Percentiles rank a stretch among this genome's conserved stretches.
Evolutionary conservation across 2,113 vertebrate species (phyloP).

Genomic region (Salminus brasiliensis): DNA sequence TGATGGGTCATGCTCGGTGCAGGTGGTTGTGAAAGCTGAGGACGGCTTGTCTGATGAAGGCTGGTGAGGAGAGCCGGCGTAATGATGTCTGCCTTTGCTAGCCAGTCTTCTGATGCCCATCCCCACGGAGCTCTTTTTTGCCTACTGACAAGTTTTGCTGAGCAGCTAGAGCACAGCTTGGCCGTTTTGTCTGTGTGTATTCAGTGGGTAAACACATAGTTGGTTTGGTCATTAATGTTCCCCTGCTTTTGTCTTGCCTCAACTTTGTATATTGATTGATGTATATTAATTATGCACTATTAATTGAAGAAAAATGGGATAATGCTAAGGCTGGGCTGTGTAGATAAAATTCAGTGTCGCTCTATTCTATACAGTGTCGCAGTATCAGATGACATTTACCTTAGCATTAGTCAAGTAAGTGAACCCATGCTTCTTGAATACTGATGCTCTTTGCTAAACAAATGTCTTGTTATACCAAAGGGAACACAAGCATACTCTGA

Average conservation of each 20-base stretch:
- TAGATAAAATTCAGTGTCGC: no score
- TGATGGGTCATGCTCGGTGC: constrained; percentile 27
- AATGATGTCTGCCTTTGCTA: not conserved
- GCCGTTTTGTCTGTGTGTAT: not conserved
- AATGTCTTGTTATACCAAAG: no score
- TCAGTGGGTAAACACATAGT: not conserved
- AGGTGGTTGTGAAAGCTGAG: constrained; percentile 26
- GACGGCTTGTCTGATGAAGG: constrained; percentile 14
- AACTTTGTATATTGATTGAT: not conserved
- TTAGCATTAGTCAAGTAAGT: no score
- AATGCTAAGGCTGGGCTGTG: not conserved
- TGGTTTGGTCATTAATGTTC: not conserved
- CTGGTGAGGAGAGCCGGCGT: not conserved
- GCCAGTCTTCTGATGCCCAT: not conserved
- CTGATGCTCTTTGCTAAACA: no score
- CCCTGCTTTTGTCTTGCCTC: not conserved
- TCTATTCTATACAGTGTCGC: no score
- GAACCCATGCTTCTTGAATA: no score
- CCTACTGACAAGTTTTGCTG: not conserved
- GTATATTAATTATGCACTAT: not conserved
- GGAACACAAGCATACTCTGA: no score
- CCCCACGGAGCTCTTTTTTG: not conserved
- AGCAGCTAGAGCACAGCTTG: not conserved
- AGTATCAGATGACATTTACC: no score
- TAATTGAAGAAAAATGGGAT: not conserved